Evolutionary conservation across 2,888 invertebrate genomes (phyloP).

Genomic region (Stegophylla sp.): DNA sequence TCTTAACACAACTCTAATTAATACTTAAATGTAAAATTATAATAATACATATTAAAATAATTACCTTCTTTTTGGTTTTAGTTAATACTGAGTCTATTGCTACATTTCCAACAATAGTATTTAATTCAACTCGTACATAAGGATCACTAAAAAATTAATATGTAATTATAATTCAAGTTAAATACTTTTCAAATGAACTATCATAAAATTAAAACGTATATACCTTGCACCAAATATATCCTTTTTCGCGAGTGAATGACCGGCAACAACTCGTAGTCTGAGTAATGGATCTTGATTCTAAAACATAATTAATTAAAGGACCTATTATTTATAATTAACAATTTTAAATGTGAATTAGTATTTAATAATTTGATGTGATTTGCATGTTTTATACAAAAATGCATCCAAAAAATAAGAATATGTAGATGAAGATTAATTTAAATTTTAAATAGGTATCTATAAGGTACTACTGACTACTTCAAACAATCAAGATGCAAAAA

Average conservation of each 20-base stretch:
- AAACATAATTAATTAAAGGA: neutral
- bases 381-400: too few relatives aligned
- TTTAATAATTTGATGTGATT: too few relatives aligned
- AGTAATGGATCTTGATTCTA: slow-evolving; percentile 58
- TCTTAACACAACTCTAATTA: slow-evolving; percentile 3
- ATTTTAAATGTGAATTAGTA: neutral
- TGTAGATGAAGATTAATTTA: too few relatives aligned
- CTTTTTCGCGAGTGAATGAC: slow-evolving; percentile 93
- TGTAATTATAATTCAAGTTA: neutral
- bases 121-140: slow-evolving; percentile 91
- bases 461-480: too few relatives aligned
- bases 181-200: slow-evolving; percentile 28
- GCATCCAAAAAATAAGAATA: too few relatives aligned
- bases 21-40: neutral
- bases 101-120: slow-evolving; percentile 83
- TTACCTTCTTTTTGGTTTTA: slow-evolving; percentile 94
- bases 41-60: neutral
- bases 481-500: too few relatives aligned
- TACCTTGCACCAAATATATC: slow-evolving; percentile 99
- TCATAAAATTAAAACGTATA: slow-evolving; percentile 53
- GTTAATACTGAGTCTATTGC: slow-evolving; percentile 92
- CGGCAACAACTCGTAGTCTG: slow-evolving; percentile 79
- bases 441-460: too few relatives aligned
- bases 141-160: slow-evolving; percentile 79
- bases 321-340: neutral